Conservation (phyloP, 2,888 invertebrate genomes). For the Apamea epomidion region DNA sequence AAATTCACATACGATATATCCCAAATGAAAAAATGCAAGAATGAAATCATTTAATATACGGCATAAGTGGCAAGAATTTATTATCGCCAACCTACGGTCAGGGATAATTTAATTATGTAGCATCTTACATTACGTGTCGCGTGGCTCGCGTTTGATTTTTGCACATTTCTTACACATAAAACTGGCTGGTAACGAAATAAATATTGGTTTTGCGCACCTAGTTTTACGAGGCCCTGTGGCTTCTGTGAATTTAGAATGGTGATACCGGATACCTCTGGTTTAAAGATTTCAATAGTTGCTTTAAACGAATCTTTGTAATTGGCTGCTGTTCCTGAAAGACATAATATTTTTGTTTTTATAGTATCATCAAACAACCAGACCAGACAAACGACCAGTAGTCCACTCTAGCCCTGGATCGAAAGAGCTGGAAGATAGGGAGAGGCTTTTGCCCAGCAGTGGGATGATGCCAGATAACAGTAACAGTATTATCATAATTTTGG, state of each 20-base stretch:
- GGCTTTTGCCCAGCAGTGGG: too few species aligned
- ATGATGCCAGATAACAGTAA: too few species aligned
- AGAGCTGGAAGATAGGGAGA: too few species aligned
- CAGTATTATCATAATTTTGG: neutral
- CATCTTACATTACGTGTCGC: constrained; percentile 53
- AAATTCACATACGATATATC: constrained; percentile 2
- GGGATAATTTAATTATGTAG: constrained; percentile 62
- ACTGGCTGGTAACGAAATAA: constrained; percentile 25
- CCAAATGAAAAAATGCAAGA: constrained; percentile 8
- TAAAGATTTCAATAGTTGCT: neutral
- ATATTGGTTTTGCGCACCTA: neutral
- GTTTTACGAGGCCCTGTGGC: constrained; percentile 20
- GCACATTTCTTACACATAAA: constrained; percentile 42
- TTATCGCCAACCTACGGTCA: constrained; percentile 43
- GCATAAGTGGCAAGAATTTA: constrained; percentile 50
- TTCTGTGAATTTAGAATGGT: constrained; percentile 5
- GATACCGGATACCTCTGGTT: neutral
- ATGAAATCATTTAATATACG: constrained; percentile 29
- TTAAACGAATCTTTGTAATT: too few species aligned
- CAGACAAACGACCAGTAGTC: too few species aligned
- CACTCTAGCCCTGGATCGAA: too few species aligned
- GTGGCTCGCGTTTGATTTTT: constrained; percentile 58
- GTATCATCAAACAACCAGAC: neutral
- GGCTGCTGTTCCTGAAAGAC: neutral
- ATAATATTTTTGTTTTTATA: neutral